Conservation (phyloP, 2,888 invertebrate genomes). For the Drosophila phalerata region DNA sequence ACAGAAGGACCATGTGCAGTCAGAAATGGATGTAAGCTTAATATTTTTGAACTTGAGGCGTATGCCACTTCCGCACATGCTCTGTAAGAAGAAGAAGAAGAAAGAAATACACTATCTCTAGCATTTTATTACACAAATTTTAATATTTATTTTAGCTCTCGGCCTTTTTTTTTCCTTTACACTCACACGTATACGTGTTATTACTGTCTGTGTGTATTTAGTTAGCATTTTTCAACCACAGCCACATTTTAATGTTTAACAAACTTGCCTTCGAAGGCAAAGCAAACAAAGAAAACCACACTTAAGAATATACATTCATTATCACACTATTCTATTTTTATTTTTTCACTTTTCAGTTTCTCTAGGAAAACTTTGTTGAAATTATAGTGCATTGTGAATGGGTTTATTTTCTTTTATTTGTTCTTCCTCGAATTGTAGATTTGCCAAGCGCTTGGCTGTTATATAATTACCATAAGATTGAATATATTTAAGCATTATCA, state of each 20-base stretch:
- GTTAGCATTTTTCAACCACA: conserved; percentile 61
- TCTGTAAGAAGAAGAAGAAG: conserved; percentile 47
- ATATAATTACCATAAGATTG: conserved; percentile 18
- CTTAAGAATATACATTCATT: conserved; percentile 28
- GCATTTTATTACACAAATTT: conserved; percentile 75
- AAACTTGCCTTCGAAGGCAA: conserved; percentile 56
- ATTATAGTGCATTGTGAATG: conserved; percentile 59
- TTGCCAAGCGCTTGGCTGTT: conserved; percentile 15
- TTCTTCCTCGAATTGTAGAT: not conserved
- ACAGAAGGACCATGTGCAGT: conserved; percentile 6
- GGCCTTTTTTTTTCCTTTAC: conserved; percentile 61
- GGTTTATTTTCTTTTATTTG: conserved; percentile 11
- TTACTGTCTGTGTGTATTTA: conserved; percentile 52
- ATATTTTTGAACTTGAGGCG: conserved; percentile 69
- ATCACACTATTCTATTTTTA: conserved; percentile 23
- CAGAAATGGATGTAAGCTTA: conserved; percentile 35
- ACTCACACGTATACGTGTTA: conserved; percentile 4
- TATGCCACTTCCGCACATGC: conserved; percentile 69
- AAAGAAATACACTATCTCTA: conserved; percentile 9
- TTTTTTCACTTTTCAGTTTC: conserved; percentile 3
- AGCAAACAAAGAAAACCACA: conserved; percentile 43
- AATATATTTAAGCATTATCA: not conserved
- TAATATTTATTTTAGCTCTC: conserved; percentile 75
- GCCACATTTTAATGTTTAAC: conserved; percentile 72
- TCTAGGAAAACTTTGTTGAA: conserved; percentile 44